Conservation (phyloP, 2,113 vertebrate species). For the Coturnix japonica region DNA sequence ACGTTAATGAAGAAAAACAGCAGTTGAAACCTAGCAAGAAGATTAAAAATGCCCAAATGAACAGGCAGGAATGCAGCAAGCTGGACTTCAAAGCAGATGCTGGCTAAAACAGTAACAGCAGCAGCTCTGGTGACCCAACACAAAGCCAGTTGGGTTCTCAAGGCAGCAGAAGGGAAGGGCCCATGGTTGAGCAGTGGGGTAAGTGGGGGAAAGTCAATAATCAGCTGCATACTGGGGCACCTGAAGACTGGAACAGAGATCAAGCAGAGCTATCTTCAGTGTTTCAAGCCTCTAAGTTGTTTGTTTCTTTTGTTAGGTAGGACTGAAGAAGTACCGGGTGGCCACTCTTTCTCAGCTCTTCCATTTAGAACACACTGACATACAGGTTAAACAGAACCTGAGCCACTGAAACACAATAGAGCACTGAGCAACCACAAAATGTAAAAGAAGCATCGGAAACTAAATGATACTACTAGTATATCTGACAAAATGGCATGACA, state of each 20-base stretch:
- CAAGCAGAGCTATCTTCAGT: accelerated
- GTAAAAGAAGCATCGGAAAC: neutral
- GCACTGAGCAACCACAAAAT: neutral
- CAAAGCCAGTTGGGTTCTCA: conserved; percentile 22
- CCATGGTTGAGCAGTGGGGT: neutral
- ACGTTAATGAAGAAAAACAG: conserved; percentile 29
- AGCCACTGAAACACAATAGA: neutral
- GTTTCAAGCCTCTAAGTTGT: neutral
- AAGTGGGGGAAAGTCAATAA: neutral
- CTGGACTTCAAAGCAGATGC: conserved; percentile 29
- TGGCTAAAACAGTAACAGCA: conserved; percentile 8
- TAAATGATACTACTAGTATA: neutral
- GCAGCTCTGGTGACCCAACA: conserved; percentile 18
- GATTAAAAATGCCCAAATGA: conserved; percentile 20
- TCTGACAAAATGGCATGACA: neutral
- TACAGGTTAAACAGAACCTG: neutral
- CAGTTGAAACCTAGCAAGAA: conserved; percentile 11
- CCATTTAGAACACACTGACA: neutral
- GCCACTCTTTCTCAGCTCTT: neutral
- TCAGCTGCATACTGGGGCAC: neutral
- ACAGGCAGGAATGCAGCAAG: conserved; percentile 22
- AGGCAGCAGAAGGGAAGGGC: neutral
- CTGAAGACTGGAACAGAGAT: neutral
- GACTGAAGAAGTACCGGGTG: neutral
- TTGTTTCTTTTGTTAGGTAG: neutral